These are phyloP conservation scores for Alexandromys fortis DNA, from an alignment of 2,113 vertebrate genomes.

Conservation along the genomic window DNA sequence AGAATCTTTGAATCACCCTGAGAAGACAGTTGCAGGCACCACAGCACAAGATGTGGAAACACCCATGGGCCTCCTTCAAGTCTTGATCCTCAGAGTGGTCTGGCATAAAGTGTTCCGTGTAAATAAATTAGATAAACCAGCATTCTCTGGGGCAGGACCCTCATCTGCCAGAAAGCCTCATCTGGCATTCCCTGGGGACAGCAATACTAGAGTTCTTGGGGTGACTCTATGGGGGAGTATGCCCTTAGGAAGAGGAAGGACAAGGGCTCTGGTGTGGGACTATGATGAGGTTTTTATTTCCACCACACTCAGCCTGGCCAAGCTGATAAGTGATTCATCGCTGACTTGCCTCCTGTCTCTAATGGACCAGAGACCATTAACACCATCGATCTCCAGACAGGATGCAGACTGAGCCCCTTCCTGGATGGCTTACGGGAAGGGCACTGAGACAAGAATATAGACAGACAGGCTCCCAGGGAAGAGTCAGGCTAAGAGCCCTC, in stretches of 20 bases:
- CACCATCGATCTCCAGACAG: constrained; percentile 13
- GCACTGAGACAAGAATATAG: not conserved
- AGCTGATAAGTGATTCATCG: not conserved
- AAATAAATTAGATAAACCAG: not conserved
- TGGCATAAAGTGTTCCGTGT: not conserved
- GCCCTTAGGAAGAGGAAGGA: not conserved
- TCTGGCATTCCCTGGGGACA: not conserved
- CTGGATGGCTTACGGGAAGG: not conserved
- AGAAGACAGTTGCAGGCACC: too few species aligned
- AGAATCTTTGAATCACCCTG: not conserved
- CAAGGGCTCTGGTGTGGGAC: not conserved
- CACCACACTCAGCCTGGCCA: not conserved
- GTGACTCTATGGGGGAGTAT: not conserved
- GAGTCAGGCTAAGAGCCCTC: not conserved
- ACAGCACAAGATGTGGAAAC: too few species aligned
- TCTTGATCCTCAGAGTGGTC: not conserved
- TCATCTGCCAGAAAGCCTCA: not conserved
- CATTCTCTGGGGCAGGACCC: not conserved
- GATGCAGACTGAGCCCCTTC: not conserved
- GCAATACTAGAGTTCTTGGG: not conserved
- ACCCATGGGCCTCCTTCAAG: too few species aligned
- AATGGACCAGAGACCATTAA: constrained; percentile 64
- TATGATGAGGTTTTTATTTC: not conserved
- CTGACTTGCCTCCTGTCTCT: not conserved
- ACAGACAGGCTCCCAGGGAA: not conserved